Percentiles rank a stretch among this genome's conserved stretches.
phyloP scores from a whole-genome alignment of 2,113 vertebrate species.

The Menura novaehollandiae region DNA sequence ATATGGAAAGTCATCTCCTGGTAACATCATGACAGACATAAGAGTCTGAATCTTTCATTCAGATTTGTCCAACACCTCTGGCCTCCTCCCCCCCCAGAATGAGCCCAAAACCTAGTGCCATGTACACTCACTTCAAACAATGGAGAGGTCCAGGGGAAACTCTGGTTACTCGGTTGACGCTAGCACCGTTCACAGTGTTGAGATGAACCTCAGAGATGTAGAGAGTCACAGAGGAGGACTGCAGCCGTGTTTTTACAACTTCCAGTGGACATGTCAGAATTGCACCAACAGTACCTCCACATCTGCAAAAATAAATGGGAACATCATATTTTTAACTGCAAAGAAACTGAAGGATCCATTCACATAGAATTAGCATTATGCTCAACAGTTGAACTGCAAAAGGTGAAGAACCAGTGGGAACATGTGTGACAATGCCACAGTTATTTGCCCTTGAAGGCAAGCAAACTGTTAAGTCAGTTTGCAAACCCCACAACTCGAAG shows the following conservation, averaged over 20 bases:
- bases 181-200: slow-evolving; percentile 87
- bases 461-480: not conserved
- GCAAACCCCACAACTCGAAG: not conserved
- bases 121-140: slow-evolving; percentile 88
- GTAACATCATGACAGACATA: not conserved
- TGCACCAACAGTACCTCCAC: slow-evolving; percentile 96
- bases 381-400: not conserved
- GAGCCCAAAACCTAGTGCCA: not conserved
- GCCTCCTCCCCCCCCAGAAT: not conserved
- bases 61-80: not conserved
- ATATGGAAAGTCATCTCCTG: not conserved
- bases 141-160: slow-evolving; percentile 92
- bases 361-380: not conserved
- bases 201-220: slow-evolving; percentile 96
- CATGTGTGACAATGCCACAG: fast-evolving
- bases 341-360: not conserved
- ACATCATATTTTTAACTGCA: not conserved
- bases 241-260: slow-evolving; percentile 96
- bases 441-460: not conserved
- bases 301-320: slow-evolving; percentile 71
- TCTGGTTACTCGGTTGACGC: slow-evolving; percentile 80
- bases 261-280: slow-evolving; percentile 98
- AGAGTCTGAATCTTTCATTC: not conserved
- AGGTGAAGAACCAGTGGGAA: not conserved
- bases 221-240: slow-evolving; percentile 92